phyloP scores from a whole-genome alignment of 2,888 invertebrate species.

The Coenonympha arcania region DNA sequence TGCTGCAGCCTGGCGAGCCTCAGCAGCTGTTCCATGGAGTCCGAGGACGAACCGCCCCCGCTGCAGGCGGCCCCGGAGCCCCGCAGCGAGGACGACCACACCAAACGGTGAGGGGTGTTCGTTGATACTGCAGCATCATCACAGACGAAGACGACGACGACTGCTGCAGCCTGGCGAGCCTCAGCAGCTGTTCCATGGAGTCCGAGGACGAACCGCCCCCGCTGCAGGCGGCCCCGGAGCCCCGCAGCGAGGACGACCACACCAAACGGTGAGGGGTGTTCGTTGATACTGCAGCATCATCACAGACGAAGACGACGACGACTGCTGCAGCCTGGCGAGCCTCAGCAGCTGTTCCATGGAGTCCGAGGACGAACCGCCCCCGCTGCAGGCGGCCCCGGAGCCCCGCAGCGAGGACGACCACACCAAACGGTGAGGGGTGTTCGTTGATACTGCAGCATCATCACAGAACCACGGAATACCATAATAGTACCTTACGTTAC shows the following conservation, averaged over 20 bases:
- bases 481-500: too few relatives aligned
- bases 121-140: too few relatives aligned
- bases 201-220: slow-evolving; percentile 57
- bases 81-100: too few relatives aligned
- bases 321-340: slow-evolving; percentile 60
- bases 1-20: too few relatives aligned
- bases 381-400: slow-evolving; percentile 32
- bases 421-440: slow-evolving; percentile 42
- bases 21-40: too few relatives aligned
- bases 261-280: slow-evolving; percentile 44
- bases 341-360: slow-evolving; percentile 57
- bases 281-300: too few relatives aligned
- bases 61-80: too few relatives aligned
- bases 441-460: too few relatives aligned
- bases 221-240: slow-evolving; percentile 31
- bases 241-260: slow-evolving; percentile 41
- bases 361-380: slow-evolving; percentile 56
- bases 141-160: slow-evolving; percentile 61
- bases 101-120: too few relatives aligned
- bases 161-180: slow-evolving; percentile 58
- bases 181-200: slow-evolving; percentile 56
- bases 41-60: too few relatives aligned
- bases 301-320: slow-evolving; percentile 59
- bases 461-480: neutral
- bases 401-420: slow-evolving; percentile 42